These are phyloP conservation scores for Eidolon dupreanum DNA, from an alignment of 2,797 vertebrate species.

Conservation along the genomic window DNA sequence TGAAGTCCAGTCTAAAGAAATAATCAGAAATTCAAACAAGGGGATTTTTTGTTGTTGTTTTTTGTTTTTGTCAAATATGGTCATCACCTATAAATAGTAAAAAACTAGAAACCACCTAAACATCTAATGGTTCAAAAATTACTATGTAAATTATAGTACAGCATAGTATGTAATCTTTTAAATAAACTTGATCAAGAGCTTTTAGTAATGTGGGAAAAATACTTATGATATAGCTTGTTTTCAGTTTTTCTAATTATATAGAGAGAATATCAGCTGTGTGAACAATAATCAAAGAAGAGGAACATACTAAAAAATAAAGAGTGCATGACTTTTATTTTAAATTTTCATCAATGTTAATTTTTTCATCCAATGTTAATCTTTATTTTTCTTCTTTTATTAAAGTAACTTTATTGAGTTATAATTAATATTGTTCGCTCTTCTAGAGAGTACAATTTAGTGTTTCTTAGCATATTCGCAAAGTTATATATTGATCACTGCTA, in stretches of 20 bases:
- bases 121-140: background rate
- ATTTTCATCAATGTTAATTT: background rate
- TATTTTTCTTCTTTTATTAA: background rate
- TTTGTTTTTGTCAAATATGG: background rate
- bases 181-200: background rate
- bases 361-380: background rate
- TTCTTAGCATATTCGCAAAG: background rate
- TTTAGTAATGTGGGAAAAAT: background rate
- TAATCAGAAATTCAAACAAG: background rate
- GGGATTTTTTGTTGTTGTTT: no score
- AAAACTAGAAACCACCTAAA: background rate
- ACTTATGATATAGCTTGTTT: background rate
- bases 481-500: background rate
- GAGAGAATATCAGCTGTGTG: background rate
- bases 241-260: background rate
- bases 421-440: background rate
- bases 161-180: background rate
- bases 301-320: background rate
- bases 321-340: background rate
- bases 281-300: background rate
- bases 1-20: background rate
- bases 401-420: background rate
- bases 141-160: background rate
- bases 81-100: background rate
- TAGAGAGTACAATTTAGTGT: background rate